Evolutionary conservation across 2,888 invertebrate species (phyloP), one percentile per base, ranked within the genome.

Genomic region (Dexiosoma caninum): DNA sequence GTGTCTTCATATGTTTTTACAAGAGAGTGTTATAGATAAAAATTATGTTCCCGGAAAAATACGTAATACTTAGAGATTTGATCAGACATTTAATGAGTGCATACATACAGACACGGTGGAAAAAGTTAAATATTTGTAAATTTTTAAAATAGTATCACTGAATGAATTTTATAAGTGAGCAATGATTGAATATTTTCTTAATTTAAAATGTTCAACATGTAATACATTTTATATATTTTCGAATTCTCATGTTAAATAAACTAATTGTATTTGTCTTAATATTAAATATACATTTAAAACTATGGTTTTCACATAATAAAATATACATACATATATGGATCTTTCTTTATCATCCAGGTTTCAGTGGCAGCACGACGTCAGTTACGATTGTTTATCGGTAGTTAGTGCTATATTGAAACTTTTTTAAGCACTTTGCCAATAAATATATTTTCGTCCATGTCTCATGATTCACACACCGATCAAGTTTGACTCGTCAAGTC

Each of bases 41-140:
- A 99, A 98, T 92, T 99, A 99, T 91, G 97, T 99, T 85, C 99
- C 99, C 86, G 99, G 99, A 86, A 99, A 99, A 92, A 99, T 99
- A 91, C 93, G 98, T 90, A 98, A 97, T 92, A 96, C 97, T 92
- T 96, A 96, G 94, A 14, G 19, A 10, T 57, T 57, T 23, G 12
- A 37, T 27, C 44, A 66, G 12, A 51, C 40, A 0, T n/a, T 30
- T 2, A 40, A 32, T 7, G 16, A 19, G 4, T 8, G 2, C 14
- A 30, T 12, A 23, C 27, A 2, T 55, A 19, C 55, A 42, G 16
- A 59, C n/a, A 37, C 69, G 23, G 27, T 70, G 8, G 37, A 59
- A 75, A 80, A 59, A 67, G 53, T 75, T 71, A 55, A 35, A 60
- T 12, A 49, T 53, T 51, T 55, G 55, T 42, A 72, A 51, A 40